Evolutionary conservation across 2,797 vertebrate genomes (phyloP).

Genomic region (Anniella stebbinsi): DNA sequence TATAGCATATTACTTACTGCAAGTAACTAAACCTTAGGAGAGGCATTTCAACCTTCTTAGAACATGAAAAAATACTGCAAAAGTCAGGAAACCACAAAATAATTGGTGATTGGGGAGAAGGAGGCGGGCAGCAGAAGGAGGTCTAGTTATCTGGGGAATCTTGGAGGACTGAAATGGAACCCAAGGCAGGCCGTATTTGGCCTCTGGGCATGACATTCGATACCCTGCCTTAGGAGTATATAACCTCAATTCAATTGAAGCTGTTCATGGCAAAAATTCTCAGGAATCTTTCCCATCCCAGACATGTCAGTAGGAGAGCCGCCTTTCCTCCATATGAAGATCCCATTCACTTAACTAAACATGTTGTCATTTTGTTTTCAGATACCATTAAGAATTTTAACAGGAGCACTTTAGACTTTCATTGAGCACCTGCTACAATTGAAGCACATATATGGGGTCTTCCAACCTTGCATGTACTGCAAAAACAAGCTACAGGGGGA

Average conservation of each 20-base stretch:
- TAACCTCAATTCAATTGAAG: not conserved
- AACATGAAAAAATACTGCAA: too few species aligned
- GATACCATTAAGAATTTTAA: not conserved
- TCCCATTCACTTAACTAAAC: not conserved
- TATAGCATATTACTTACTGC: too few species aligned
- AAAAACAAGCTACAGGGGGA: not conserved
- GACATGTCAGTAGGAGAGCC: not conserved
- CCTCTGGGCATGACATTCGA: too few species aligned
- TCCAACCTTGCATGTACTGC: not conserved
- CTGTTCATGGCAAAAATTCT: not conserved
- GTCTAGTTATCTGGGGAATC: too few species aligned
- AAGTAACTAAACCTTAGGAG: too few species aligned
- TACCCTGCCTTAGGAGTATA: not conserved
- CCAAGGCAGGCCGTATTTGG: too few species aligned
- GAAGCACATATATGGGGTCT: not conserved
- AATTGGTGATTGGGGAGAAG: too few species aligned
- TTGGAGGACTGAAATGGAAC: too few species aligned
- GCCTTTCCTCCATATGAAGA: not conserved
- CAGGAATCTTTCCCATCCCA: not conserved
- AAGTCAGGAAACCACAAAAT: too few species aligned
- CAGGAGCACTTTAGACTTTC: not conserved
- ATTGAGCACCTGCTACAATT: not conserved
- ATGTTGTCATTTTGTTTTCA: not conserved
- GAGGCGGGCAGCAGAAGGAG: too few species aligned
- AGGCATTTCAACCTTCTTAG: too few species aligned